Evolutionary conservation across 2,113 vertebrate species (phyloP).

Genomic region (Butorides virescens): DNA sequence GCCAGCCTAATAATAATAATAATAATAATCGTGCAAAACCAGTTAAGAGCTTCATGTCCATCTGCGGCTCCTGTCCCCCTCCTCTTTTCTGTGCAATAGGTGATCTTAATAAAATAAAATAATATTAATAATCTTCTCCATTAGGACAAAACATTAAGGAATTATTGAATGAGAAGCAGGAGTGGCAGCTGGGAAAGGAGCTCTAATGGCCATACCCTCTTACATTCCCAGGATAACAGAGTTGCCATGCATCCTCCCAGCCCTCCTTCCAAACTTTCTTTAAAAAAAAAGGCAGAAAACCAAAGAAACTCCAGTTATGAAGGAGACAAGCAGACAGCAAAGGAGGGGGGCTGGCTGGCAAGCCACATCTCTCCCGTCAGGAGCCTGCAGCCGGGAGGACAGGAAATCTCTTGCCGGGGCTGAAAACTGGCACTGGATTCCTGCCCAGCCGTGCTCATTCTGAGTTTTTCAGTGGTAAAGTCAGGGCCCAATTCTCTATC

Average conservation of each 20-base stretch:
- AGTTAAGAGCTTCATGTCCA: background rate
- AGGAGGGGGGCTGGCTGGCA: background rate
- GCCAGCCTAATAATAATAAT: background rate
- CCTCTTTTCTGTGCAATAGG: constrained; percentile 46
- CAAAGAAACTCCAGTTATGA: background rate
- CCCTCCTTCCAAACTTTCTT: background rate
- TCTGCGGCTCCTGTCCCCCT: background rate
- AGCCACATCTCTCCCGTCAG: background rate
- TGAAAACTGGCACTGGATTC: background rate
- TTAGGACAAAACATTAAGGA: constrained; percentile 70
- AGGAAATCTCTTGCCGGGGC: background rate
- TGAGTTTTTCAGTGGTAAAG: background rate
- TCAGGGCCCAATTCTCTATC: background rate
- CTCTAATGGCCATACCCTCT: constrained; percentile 38
- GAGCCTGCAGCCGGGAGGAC: background rate
- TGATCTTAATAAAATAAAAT: constrained; percentile 71
- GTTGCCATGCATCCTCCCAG: background rate
- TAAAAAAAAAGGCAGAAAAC: background rate
- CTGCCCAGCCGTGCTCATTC: accelerated
- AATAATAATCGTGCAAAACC: background rate
- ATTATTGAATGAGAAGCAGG: constrained; percentile 58
- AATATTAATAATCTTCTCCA: constrained; percentile 67
- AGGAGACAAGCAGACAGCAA: background rate
- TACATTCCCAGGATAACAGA: constrained; percentile 35
- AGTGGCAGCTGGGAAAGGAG: constrained; percentile 24